Evolutionary conservation across 2,113 vertebrate species (phyloP).

Genomic region (Rhinopomastus cyanomelas): DNA sequence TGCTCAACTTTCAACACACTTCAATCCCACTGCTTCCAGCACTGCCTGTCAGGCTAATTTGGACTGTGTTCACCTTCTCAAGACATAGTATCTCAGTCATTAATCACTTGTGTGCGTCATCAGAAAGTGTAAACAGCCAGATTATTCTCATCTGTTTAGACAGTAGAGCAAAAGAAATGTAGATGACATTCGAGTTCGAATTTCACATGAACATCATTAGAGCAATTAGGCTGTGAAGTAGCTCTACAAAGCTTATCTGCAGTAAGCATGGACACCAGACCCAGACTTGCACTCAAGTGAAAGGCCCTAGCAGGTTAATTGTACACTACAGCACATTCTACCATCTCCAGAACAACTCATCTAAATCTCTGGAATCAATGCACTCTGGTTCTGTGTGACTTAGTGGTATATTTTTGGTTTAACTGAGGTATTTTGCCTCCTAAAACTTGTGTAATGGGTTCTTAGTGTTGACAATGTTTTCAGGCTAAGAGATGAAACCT

Average conservation of each 20-base stretch:
- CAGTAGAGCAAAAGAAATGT: neutral
- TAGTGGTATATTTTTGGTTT: neutral
- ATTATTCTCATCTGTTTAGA: neutral
- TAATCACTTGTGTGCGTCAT: neutral
- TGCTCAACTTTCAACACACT: neutral
- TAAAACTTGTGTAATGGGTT: neutral
- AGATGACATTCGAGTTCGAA: neutral
- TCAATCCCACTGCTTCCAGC: neutral
- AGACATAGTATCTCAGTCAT: neutral
- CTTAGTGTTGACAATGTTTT: neutral
- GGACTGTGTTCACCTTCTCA: neutral
- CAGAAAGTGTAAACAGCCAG: neutral
- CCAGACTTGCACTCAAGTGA: neutral
- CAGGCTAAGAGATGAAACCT: neutral
- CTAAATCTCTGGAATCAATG: neutral
- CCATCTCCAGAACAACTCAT: neutral
- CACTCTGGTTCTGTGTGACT: neutral
- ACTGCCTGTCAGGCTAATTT: neutral
- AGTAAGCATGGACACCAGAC: neutral
- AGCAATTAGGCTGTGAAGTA: neutral
- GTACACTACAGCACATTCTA: neutral
- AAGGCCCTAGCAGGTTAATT: neutral
- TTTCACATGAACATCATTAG: neutral
- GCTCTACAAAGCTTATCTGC: neutral
- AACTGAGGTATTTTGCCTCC: neutral